Percentiles rank a stretch among this genome's conserved stretches.
Conservation (phyloP, 2,888 invertebrate species). For the Podotricha telesiphe region DNA sequence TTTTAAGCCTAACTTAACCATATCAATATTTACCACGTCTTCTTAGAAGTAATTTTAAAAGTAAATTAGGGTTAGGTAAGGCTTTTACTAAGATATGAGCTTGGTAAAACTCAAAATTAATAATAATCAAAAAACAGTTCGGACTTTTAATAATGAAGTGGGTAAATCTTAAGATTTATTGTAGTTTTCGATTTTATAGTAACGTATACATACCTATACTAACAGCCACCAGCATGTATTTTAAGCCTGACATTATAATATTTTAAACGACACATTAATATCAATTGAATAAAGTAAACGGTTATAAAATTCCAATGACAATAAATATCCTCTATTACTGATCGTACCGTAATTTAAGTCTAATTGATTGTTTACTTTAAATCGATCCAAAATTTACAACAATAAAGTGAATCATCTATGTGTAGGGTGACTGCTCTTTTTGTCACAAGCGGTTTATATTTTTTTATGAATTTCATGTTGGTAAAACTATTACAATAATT, state of each 20-base stretch:
- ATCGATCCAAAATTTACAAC: conserved; percentile 71
- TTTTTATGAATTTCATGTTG: not conserved
- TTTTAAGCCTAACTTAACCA: too few relatives aligned
- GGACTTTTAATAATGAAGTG: too few relatives aligned
- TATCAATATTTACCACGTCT: too few relatives aligned
- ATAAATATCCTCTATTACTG: conserved; percentile 78
- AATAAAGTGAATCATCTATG: conserved; percentile 74
- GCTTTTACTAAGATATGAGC: too few relatives aligned
- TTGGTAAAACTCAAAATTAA: too few relatives aligned
- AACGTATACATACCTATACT: too few relatives aligned
- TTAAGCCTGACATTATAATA: conserved; percentile 11
- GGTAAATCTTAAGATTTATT: too few relatives aligned
- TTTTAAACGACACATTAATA: conserved; percentile 43
- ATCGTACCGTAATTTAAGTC: conserved; percentile 72
- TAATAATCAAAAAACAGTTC: too few relatives aligned
- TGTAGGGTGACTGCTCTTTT: conserved; percentile 53
- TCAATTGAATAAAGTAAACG: conserved; percentile 79
- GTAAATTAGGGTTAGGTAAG: too few relatives aligned
- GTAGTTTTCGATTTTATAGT: too few relatives aligned
- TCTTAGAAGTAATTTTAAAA: too few relatives aligned
- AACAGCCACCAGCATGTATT: not conserved
- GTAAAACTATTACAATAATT: too few relatives aligned
- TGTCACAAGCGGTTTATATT: conserved; percentile 2
- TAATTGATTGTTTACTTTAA: conserved; percentile 80
- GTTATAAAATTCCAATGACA: conserved; percentile 76